Conservation (phyloP, 2,888 invertebrate genomes). For the Catonia carolina region DNA sequence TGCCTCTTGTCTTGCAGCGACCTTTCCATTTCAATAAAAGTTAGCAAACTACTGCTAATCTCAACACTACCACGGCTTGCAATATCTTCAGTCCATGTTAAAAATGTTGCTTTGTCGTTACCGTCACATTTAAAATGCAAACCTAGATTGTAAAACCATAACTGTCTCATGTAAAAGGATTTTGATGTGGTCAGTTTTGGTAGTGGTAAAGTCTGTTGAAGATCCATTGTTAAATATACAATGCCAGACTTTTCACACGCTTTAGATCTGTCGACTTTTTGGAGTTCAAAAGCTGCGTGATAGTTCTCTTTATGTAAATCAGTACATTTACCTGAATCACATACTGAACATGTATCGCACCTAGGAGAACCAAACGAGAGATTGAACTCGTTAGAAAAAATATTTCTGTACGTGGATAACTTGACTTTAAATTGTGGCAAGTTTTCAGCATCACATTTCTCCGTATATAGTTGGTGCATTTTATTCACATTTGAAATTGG, state of each 20-base stretch:
- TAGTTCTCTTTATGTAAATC: conserved; percentile 23
- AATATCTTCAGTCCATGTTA: conserved; percentile 31
- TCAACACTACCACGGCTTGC: conserved; percentile 24
- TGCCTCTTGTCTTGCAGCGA: conserved; percentile 24
- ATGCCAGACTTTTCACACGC: conserved; percentile 8
- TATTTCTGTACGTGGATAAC: conserved; percentile 3
- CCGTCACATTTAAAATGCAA: conserved; percentile 25
- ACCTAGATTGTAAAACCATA: conserved; percentile 27
- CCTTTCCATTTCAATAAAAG: conserved; percentile 8
- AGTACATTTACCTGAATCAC: conserved; percentile 28
- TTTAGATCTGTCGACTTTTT: conserved; percentile 21
- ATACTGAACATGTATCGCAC: conserved; percentile 32
- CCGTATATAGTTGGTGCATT: neutral
- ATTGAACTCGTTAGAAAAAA: conserved; percentile 12
- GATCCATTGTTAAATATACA: conserved; percentile 11
- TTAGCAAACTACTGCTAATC: conserved; percentile 22
- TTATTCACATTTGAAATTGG: neutral
- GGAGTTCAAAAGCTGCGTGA: conserved; percentile 18
- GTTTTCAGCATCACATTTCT: neutral
- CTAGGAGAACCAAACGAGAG: conserved; percentile 21
- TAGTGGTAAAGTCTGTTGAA: conserved; percentile 18
- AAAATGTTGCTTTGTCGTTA: conserved; percentile 27
- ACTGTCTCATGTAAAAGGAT: conserved; percentile 29
- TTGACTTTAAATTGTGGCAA: conserved; percentile 4
- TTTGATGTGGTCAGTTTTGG: conserved; percentile 29